Percentiles rank a stretch among this genome's conserved stretches.
These are phyloP conservation scores for Sus scrofa DNA, from an alignment of 2,113 vertebrate species.

Conservation along the genomic window DNA sequence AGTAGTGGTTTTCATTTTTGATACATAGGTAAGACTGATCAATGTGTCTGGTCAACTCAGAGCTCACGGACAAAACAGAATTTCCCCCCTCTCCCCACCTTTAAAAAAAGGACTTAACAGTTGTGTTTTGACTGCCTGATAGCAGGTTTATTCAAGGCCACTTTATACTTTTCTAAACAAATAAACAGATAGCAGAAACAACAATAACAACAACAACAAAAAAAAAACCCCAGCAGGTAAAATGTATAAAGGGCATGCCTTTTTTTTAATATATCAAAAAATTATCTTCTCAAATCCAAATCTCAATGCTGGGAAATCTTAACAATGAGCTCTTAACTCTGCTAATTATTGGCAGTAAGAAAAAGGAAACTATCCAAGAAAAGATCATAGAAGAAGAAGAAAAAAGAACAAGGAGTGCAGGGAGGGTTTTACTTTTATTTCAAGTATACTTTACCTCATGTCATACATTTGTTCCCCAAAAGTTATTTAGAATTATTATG, in stretches of 20 bases:
- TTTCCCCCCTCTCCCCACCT: neutral
- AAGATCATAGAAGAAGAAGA: neutral
- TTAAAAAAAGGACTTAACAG: neutral
- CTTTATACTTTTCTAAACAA: neutral
- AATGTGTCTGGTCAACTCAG: neutral
- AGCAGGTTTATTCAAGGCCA: neutral
- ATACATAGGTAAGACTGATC: neutral
- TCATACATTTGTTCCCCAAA: neutral
- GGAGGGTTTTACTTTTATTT: neutral
- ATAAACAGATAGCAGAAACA: neutral
- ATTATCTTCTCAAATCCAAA: conserved; percentile 18
- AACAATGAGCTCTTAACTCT: neutral
- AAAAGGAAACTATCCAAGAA: neutral
- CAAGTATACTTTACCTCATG: neutral
- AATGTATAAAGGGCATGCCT: conserved; percentile 10
- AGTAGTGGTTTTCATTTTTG: neutral
- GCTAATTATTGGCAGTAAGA: conserved; percentile 21
- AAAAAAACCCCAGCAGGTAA: neutral
- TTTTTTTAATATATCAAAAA: neutral
- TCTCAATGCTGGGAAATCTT: conserved; percentile 42
- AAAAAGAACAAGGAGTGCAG: neutral
- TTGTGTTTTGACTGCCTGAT: neutral
- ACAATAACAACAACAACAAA: neutral
- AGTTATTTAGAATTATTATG: neutral
- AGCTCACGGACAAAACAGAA: neutral